phyloP scores from a whole-genome alignment of 1,140 invertebrate species.

The Dendrolimus punctatus region DNA sequence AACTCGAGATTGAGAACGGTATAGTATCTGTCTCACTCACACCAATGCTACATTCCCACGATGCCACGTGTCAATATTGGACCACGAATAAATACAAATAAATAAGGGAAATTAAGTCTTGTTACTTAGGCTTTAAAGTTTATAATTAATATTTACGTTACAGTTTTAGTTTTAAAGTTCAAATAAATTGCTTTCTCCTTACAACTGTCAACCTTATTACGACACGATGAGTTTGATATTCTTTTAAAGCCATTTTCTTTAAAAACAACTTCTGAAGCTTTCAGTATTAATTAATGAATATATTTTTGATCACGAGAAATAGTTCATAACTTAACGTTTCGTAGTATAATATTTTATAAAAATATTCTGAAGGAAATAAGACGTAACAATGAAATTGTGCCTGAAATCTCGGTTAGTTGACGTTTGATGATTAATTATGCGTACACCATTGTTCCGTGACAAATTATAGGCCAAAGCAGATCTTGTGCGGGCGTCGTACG shows the following conservation, averaged over 20 bases:
- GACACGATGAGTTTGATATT: slow-evolving; percentile 16
- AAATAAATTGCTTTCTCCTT: too few species aligned
- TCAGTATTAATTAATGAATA: too few species aligned
- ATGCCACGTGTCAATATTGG: slow-evolving; percentile 39
- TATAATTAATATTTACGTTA: slow-evolving; percentile 32
- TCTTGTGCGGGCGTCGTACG: slow-evolving; percentile 45
- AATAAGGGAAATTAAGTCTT: slow-evolving; percentile 41
- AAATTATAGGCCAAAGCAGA: slow-evolving; percentile 35
- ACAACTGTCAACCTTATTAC: slow-evolving; percentile 13
- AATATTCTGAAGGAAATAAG: background rate
- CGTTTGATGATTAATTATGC: background rate
- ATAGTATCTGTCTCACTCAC: slow-evolving; percentile 25
- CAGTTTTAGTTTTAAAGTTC: background rate
- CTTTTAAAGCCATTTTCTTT: slow-evolving; percentile 12
- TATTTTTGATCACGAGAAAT: too few species aligned
- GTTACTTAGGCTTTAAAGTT: slow-evolving; percentile 33
- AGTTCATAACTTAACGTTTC: too few species aligned
- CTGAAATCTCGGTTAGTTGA: slow-evolving; percentile 1
- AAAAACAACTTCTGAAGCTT: slow-evolving; percentile 9
- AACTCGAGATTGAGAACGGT: slow-evolving; percentile 32
- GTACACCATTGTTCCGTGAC: slow-evolving; percentile 20
- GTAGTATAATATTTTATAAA: too few species aligned
- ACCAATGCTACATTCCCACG: slow-evolving; percentile 32
- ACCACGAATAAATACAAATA: slow-evolving; percentile 29
- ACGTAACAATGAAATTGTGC: background rate